Conservation (phyloP, 2,888 invertebrate genomes). For the Uropetala carovei region DNA sequence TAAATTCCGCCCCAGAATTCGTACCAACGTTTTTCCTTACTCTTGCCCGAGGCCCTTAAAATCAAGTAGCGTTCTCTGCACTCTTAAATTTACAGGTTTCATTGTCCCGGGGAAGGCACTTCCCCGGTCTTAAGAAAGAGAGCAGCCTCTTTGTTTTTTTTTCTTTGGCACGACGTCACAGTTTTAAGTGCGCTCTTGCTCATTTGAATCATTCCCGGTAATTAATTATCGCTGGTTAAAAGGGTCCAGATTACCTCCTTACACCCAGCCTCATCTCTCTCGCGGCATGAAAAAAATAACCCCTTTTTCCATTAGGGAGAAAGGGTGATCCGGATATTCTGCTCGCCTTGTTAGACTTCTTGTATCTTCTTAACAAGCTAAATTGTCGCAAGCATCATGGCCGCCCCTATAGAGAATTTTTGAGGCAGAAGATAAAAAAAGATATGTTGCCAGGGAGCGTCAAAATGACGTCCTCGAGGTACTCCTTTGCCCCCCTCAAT, state of each 20-base stretch:
- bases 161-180: not conserved
- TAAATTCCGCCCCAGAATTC: not conserved
- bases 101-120: not conserved
- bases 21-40: not conserved
- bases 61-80: not conserved
- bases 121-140: not conserved
- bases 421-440: too few relatives aligned
- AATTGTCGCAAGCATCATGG: too few relatives aligned
- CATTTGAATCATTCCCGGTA: not conserved
- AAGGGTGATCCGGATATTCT: too few relatives aligned
- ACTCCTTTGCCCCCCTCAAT: too few relatives aligned
- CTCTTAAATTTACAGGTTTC: not conserved
- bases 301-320: too few relatives aligned
- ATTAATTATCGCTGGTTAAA: constrained; percentile 12
- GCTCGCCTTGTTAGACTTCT: too few relatives aligned
- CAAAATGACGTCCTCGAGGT: too few relatives aligned
- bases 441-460: too few relatives aligned
- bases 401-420: too few relatives aligned
- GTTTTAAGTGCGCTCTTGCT: not conserved
- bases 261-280: not conserved
- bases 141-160: not conserved
- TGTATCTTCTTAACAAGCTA: too few relatives aligned
- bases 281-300: not conserved
- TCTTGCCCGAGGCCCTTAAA: constrained; percentile 2
- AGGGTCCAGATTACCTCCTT: not conserved